A percentile compares a stretch with the other conserved stretches of the same genome.
These are phyloP conservation scores for Pygoscelis antarcticus DNA, from an alignment of 2,113 vertebrate genomes.

Conservation along the genomic window DNA sequence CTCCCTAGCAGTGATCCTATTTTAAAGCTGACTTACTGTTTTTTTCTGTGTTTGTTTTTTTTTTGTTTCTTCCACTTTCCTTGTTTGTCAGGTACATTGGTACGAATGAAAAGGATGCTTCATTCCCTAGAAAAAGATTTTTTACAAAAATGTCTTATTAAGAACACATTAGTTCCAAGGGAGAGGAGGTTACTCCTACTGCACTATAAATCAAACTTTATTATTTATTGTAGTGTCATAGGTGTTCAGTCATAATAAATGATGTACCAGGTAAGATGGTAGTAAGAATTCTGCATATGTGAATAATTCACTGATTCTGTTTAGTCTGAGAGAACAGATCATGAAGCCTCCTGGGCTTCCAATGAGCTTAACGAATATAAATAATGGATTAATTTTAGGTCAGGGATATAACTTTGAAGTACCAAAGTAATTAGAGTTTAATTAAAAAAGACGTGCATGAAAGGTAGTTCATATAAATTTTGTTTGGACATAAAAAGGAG, in stretches of 20 bases:
- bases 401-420: constrained; percentile 5
- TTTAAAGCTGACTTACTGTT: neutral
- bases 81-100: neutral
- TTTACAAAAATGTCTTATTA: neutral
- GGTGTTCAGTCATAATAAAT: neutral
- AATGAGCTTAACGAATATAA: neutral
- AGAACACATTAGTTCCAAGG: neutral
- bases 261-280: neutral
- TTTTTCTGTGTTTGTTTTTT: rapidly evolving
- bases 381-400: constrained; percentile 34
- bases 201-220: neutral
- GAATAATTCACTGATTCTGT: neutral
- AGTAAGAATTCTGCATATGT: neutral
- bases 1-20: neutral
- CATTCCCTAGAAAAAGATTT: neutral
- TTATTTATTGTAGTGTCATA: neutral
- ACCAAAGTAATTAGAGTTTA: neutral
- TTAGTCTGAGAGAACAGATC: neutral
- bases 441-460: neutral
- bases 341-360: neutral
- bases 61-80: neutral
- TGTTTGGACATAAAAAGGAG: neutral
- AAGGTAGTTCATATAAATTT: neutral
- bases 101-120: neutral
- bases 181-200: neutral